Conservation (phyloP, 2,888 invertebrate species). For the Heliconius hortense region DNA sequence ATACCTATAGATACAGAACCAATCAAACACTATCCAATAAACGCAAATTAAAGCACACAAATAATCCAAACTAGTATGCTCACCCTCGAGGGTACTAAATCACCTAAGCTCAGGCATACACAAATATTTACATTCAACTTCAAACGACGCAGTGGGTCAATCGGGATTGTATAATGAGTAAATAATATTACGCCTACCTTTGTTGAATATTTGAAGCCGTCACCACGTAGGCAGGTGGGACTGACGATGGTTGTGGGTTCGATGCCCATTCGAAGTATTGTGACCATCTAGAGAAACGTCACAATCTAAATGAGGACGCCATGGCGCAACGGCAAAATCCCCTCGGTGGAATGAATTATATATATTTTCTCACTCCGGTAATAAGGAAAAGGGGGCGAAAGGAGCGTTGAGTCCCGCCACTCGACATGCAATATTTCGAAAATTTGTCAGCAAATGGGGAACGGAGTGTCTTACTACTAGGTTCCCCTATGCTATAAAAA, state of each 20-base stretch:
- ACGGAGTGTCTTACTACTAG: no score
- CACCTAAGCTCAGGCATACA: not conserved
- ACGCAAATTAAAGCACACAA: constrained; percentile 16
- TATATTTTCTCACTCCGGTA: no score
- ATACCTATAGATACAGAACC: not conserved
- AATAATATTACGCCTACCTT: not conserved
- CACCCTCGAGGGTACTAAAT: constrained; percentile 8
- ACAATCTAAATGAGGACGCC: no score
- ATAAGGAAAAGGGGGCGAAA: no score
- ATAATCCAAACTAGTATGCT: constrained; percentile 11
- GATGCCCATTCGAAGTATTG: not conserved
- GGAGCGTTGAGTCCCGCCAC: no score
- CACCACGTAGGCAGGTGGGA: not conserved
- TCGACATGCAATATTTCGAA: no score
- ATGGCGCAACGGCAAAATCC: no score
- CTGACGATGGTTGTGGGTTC: not conserved
- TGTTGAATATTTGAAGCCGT: not conserved
- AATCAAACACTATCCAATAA: not conserved
- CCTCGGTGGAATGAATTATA: no score
- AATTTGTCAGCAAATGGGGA: no score
- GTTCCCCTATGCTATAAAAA: no score
- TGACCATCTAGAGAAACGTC: not conserved
- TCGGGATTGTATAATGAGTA: not conserved
- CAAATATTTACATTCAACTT: constrained; percentile 25
- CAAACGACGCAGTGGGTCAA: not conserved